These are phyloP conservation scores for Myioborus melanocephalus DNA, from an alignment of 2,797 vertebrate genomes.

Conservation along the genomic window DNA sequence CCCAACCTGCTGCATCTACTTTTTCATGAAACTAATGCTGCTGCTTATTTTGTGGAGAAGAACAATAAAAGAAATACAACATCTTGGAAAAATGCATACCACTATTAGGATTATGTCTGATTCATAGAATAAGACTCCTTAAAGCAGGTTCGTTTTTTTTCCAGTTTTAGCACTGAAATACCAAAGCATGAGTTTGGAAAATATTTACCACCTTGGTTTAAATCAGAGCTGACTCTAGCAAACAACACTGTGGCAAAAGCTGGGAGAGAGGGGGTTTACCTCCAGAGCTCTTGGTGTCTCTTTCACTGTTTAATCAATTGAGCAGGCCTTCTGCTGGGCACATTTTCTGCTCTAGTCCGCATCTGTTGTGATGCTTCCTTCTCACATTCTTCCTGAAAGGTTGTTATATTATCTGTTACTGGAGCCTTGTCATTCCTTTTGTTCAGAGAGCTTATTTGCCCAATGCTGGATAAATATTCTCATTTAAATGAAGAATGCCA, in stretches of 20 bases:
- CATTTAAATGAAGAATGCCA: constrained; percentile 2
- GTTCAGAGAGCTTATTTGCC: not conserved
- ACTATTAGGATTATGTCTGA: not conserved
- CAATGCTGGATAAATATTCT: not conserved
- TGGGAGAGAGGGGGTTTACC: not conserved
- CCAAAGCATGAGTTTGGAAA: not conserved
- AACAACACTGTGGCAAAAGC: not conserved
- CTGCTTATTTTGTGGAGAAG: not conserved
- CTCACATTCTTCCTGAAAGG: accelerated
- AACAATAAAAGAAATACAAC: not conserved
- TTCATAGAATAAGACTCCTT: not conserved
- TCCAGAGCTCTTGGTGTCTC: not conserved
- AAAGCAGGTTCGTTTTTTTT: not conserved
- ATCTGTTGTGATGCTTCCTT: not conserved
- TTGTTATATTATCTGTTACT: not conserved
- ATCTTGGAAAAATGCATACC: not conserved
- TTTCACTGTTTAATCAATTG: not conserved
- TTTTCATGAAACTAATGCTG: not conserved
- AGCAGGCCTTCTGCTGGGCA: not conserved
- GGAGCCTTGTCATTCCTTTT: not conserved
- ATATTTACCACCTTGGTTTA: not conserved
- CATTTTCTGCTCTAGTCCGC: not conserved
- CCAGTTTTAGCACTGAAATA: not conserved
- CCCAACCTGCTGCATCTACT: not conserved
- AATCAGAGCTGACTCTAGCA: not conserved